Evolutionary conservation across 2,888 invertebrate species (phyloP).

Genomic region (Brachylomia viminalis): DNA sequence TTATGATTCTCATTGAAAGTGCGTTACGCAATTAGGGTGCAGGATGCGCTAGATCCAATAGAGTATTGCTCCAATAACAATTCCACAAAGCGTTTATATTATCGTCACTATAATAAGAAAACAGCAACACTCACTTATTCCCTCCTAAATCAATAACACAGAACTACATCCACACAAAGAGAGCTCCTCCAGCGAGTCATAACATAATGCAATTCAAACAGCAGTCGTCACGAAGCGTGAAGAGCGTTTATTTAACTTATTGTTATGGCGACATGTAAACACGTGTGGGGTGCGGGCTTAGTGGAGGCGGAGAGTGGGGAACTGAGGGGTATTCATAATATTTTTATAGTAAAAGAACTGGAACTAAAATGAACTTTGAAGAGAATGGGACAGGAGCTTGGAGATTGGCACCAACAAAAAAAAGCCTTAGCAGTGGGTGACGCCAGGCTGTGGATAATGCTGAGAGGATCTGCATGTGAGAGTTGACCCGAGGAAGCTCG

Average conservation of each 20-base stretch:
- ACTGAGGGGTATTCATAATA: background rate
- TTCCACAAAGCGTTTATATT: conserved; percentile 7
- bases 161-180: conserved; percentile 51
- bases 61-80: background rate
- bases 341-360: background rate
- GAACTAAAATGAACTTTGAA: background rate
- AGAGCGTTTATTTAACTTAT: conserved; percentile 73
- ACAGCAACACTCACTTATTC: conserved; percentile 37
- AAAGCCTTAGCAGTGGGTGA: background rate
- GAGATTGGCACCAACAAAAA: background rate
- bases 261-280: conserved; percentile 70
- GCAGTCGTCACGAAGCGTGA: conserved; percentile 66
- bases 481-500: background rate
- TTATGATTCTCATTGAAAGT: too few species aligned
- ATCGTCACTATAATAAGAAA: conserved; percentile 33
- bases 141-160: conserved; percentile 58
- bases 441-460: background rate
- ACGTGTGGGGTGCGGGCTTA: conserved; percentile 57
- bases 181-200: conserved; percentile 52
- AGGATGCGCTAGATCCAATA: background rate
- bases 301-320: conserved; percentile 38
- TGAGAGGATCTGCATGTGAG: too few species aligned
- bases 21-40: too few species aligned
- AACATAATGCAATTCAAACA: conserved; percentile 70
- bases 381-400: background rate